Base-by-base conservation (phyloP, 2,888 invertebrate species). In the Agonopterix arenella region DNA sequence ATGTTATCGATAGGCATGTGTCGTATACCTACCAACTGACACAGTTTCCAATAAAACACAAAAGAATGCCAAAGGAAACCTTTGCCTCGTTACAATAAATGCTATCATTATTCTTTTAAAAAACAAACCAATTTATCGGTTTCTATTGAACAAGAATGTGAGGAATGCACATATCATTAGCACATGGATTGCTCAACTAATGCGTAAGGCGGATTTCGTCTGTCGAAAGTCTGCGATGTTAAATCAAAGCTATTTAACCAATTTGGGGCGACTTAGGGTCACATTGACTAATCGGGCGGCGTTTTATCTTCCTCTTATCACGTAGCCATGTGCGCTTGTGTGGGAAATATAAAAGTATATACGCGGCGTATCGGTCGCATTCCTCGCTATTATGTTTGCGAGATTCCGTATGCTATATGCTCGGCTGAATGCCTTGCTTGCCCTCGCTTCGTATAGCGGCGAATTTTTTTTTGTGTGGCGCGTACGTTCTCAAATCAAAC, bases 221-320 rank as follows among this genome's bases (percentile, higher is more conserved):
- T 40, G 41, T 47, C 46, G 46, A 47, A 47, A 47, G 41, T 18
- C 28, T 47, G 13, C 16, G 7, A 40, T 18, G 40, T 46, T 13
- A 40, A 47, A 49, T 48, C 43, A 44, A 49, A 49, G 28, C 36
- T 43, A 11, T 36, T 48, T 49, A 45, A 49, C 52, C 46, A 42
- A 42, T 48, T 46, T 46, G 46, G 44, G 45, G 42, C n/a, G n/a
- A 44, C 47, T 36, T 50, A 48, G 53, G 53, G 53, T 53, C 53
- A 53, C 76, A 78, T 83, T 84, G 82, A 75, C 73, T 81, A 85
- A 85, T 88, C 83, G 77, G 74, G 58, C 76, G 72, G 54, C 63
- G 73, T 73, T 79, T 81, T 86, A 88, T 85, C 86, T 79, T 58
- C 64, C 67, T 73, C 72, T 88, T 86, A 85, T 88, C 86, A 80